phyloP scores from a whole-genome alignment of 2,888 invertebrate species.

The Coelinius sp. region DNA sequence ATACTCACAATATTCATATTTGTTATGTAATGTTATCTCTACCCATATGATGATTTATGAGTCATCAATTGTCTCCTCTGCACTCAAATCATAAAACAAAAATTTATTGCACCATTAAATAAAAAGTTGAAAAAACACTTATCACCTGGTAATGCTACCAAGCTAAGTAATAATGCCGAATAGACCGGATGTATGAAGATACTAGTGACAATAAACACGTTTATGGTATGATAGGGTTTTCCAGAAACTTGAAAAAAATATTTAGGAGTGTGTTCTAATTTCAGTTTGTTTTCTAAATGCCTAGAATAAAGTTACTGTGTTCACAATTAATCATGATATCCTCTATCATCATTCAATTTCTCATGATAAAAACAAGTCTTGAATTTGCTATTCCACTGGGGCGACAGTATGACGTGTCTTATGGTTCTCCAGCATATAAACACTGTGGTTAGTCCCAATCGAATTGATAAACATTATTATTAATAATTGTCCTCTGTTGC shows the following conservation, averaged over 20 bases:
- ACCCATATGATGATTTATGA: neutral
- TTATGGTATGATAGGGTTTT: neutral
- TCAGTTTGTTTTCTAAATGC: neutral
- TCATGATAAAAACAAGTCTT: neutral
- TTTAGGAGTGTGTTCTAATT: neutral
- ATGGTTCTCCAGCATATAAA: conserved; percentile 48
- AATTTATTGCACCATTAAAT: neutral
- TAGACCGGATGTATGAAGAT: conserved; percentile 8
- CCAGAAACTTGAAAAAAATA: neutral
- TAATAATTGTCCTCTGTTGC: too few relatives aligned
- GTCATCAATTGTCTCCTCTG: too few relatives aligned
- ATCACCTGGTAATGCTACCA: neutral
- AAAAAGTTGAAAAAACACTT: neutral
- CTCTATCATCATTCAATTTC: neutral
- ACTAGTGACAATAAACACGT: neutral
- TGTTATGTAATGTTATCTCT: neutral
- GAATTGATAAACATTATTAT: neutral
- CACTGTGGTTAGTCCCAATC: conserved; percentile 48
- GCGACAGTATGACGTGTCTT: conserved; percentile 47
- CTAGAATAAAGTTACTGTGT: neutral
- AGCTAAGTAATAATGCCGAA: neutral
- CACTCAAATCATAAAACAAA: neutral
- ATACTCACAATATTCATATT: neutral
- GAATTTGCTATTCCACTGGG: neutral
- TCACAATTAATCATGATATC: neutral